phyloP scores from a whole-genome alignment of 53 echinoderm and acorn worm genomes.

The Stichopus horrens region DNA sequence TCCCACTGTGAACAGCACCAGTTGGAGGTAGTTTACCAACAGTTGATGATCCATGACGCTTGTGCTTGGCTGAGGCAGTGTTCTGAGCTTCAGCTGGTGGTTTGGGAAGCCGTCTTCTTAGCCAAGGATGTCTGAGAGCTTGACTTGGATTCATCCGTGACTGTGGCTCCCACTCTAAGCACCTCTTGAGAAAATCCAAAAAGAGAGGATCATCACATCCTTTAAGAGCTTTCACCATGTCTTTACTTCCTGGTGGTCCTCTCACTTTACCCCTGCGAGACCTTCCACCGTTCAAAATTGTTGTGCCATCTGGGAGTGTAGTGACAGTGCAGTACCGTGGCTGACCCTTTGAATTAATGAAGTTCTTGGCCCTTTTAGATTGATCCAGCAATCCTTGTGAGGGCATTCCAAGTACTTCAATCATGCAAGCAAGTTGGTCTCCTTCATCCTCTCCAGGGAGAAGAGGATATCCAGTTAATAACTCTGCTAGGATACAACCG shows the following conservation, averaged over 20 bases:
- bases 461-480: constrained; percentile 97
- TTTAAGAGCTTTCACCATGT: constrained; percentile 95
- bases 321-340: constrained; percentile 96
- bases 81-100: constrained; percentile 66
- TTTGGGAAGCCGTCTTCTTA: constrained; percentile 90
- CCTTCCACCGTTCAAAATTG: constrained; percentile 96
- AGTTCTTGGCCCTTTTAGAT: constrained; percentile 97
- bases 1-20: constrained; percentile 73
- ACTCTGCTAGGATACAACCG: constrained; percentile 94
- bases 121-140: constrained; percentile 97
- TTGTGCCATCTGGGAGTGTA: constrained; percentile 93
- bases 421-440: constrained; percentile 95
- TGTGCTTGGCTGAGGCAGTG: constrained; percentile 89
- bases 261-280: constrained; percentile 92
- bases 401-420: constrained; percentile 96
- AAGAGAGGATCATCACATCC: constrained; percentile 94
- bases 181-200: constrained; percentile 90
- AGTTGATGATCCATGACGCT: constrained; percentile 78
- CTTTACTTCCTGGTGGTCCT: constrained; percentile 96
- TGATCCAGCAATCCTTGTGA: constrained; percentile 86
- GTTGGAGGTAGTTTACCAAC: constrained; percentile 95
- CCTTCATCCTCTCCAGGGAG: constrained; percentile 98
- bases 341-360: constrained; percentile 99
- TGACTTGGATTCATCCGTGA: constrained; percentile 93
- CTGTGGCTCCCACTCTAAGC: constrained; percentile 98